A percentile compares a stretch with the other conserved stretches of the same genome.
phyloP scores from a whole-genome alignment of 2,888 invertebrate genomes.

The Coecobrya sp. region DNA sequence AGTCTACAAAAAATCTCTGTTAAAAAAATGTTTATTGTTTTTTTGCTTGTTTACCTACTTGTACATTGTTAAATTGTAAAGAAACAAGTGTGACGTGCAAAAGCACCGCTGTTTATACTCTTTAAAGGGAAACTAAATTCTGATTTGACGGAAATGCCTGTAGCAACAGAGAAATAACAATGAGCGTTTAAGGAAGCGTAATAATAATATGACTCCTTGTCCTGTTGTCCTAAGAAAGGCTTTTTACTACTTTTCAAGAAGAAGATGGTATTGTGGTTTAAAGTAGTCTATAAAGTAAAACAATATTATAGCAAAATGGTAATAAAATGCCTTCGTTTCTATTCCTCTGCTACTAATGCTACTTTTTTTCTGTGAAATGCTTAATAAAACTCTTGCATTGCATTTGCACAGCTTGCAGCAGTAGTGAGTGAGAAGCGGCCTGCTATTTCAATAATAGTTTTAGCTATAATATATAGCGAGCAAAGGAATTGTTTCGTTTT shows the following conservation, averaged over 20 bases:
- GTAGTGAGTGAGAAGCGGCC: constrained; percentile 28
- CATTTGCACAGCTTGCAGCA: not conserved
- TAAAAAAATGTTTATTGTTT: constrained; percentile 71
- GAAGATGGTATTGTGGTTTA: constrained; percentile 7
- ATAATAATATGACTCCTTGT: constrained; percentile 64
- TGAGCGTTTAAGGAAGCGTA: constrained; percentile 76
- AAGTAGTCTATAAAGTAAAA: constrained; percentile 2
- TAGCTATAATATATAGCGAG: constrained; percentile 21
- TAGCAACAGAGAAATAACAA: constrained; percentile 78
- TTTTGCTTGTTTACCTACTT: constrained; percentile 72
- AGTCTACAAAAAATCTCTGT: not conserved
- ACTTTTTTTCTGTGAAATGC: constrained; percentile 15
- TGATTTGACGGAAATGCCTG: constrained; percentile 82
- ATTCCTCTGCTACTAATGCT: constrained; percentile 26
- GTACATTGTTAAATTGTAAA: constrained; percentile 50
- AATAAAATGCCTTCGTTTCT: constrained; percentile 19
- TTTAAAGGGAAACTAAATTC: constrained; percentile 78
- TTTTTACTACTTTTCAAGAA: constrained; percentile 6
- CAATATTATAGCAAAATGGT: constrained; percentile 23
- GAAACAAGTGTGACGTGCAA: constrained; percentile 71
- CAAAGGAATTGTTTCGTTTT: constrained; percentile 41
- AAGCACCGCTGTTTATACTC: constrained; percentile 73
- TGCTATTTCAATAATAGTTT: not conserved
- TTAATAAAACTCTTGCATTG: not conserved
- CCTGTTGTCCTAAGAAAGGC: constrained; percentile 32